These are phyloP conservation scores for Palloptera scutellata DNA, from an alignment of 2,888 invertebrate species.

Conservation along the genomic window DNA sequence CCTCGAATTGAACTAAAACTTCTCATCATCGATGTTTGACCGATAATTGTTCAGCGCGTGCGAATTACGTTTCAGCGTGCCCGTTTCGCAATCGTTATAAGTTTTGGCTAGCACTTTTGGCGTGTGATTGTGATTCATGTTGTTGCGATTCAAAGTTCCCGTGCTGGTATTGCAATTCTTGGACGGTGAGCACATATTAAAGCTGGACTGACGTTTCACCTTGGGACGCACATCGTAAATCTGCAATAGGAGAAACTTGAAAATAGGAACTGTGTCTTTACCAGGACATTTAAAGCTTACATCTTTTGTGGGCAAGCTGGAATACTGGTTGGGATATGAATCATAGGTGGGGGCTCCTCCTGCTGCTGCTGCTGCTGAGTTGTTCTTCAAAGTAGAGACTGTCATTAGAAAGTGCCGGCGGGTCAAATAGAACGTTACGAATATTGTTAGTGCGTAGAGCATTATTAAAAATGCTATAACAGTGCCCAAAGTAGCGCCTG, in stretches of 20 bases:
- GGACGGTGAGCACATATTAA: slow-evolving; percentile 66
- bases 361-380: slow-evolving; percentile 66
- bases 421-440: slow-evolving; percentile 59
- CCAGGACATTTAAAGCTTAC: slow-evolving; percentile 63
- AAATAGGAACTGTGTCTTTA: neutral
- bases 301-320: slow-evolving; percentile 82
- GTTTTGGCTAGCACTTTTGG: slow-evolving; percentile 76
- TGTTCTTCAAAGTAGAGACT: slow-evolving; percentile 64
- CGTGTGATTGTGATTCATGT: slow-evolving; percentile 70
- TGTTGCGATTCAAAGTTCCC: slow-evolving; percentile 68
- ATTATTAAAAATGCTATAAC: slow-evolving; percentile 65
- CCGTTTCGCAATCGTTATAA: slow-evolving; percentile 79
- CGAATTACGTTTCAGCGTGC: slow-evolving; percentile 79
- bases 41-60: slow-evolving; percentile 71
- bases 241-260: slow-evolving; percentile 46
- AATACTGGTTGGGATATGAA: slow-evolving; percentile 83
- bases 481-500: slow-evolving; percentile 48
- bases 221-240: slow-evolving; percentile 63
- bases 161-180: slow-evolving; percentile 53
- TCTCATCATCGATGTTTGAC: slow-evolving; percentile 62
- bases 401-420: slow-evolving; percentile 63
- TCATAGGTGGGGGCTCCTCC: slow-evolving; percentile 77
- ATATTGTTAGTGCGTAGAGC: slow-evolving; percentile 64
- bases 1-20: slow-evolving; percentile 51
- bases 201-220: slow-evolving; percentile 75